Percentiles rank a stretch among this genome's conserved stretches.
Evolutionary conservation across 2,797 vertebrate species (phyloP).

Genomic region (Picus viridis): DNA sequence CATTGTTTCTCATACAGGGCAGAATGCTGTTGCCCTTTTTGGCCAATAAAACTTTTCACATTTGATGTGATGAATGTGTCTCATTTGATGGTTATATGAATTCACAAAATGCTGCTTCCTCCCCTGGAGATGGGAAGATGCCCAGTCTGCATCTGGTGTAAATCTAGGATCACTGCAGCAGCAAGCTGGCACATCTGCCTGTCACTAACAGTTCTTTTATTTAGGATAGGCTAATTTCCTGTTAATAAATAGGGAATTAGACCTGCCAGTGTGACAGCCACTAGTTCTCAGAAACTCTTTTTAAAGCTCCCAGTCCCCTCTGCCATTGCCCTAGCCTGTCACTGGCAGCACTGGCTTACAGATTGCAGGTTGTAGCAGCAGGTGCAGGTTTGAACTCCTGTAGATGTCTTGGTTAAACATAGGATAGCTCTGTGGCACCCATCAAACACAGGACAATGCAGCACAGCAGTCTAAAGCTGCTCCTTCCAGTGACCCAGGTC

Average conservation of each 20-base stretch:
- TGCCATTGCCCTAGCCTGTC: accelerated
- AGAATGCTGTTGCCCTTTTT: too few species aligned
- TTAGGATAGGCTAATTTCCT: neutral
- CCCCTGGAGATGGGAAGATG: neutral
- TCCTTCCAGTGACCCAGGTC: neutral
- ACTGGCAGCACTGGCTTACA: neutral
- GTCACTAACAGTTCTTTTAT: neutral
- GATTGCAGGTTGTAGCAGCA: neutral
- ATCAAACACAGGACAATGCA: neutral
- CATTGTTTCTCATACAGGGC: too few species aligned
- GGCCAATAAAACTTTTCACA: too few species aligned
- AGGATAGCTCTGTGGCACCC: neutral
- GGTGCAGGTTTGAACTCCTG: neutral
- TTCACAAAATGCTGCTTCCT: neutral
- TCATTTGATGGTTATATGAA: neutral
- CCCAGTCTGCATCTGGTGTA: neutral
- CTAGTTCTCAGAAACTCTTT: neutral
- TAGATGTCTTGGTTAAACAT: neutral
- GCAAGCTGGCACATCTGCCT: too few species aligned
- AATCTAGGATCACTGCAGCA: neutral
- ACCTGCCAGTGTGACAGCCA: neutral
- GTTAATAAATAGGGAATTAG: neutral
- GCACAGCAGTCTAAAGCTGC: neutral
- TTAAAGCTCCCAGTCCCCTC: neutral
- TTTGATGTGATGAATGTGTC: neutral